These are phyloP conservation scores for Arrhamphus sclerolepis DNA, from an alignment of 2,797 vertebrate species.

Conservation along the genomic window DNA sequence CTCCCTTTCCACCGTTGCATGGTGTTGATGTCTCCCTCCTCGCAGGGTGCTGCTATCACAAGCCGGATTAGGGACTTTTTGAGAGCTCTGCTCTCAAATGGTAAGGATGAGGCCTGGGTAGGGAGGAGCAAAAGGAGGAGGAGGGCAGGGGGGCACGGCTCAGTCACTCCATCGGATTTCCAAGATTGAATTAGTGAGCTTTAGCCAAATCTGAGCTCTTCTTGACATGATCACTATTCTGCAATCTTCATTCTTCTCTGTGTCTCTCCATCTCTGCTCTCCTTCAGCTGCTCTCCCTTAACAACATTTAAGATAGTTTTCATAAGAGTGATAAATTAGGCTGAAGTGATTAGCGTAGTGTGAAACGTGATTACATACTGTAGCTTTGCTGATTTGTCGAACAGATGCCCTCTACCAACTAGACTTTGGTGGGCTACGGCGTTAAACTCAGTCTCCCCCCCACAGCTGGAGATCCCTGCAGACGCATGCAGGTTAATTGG, in stretches of 20 bases:
- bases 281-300: slow-evolving; percentile 42
- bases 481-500: slow-evolving; percentile 81
- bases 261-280: background rate
- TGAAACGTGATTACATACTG: slow-evolving; percentile 82
- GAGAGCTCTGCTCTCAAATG: slow-evolving; percentile 56
- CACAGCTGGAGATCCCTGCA: slow-evolving; percentile 75
- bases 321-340: slow-evolving; percentile 78
- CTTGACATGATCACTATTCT: slow-evolving; percentile 46
- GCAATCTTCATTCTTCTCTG: slow-evolving; percentile 29
- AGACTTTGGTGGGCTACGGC: slow-evolving; percentile 68
- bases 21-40: slow-evolving; percentile 61
- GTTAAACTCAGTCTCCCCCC: slow-evolving; percentile 62
- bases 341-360: slow-evolving; percentile 84
- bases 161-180: slow-evolving; percentile 68
- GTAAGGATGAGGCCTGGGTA: slow-evolving; percentile 52
- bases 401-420: slow-evolving; percentile 81
- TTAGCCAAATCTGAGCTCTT: slow-evolving; percentile 57
- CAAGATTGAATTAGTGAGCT: slow-evolving; percentile 77
- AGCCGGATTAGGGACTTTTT: slow-evolving; percentile 71
- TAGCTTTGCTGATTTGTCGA: slow-evolving; percentile 80
- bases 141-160: slow-evolving; percentile 24
- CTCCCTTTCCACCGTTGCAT: slow-evolving; percentile 24
- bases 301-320: slow-evolving; percentile 70
- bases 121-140: slow-evolving; percentile 16
- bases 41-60: slow-evolving; percentile 63